A percentile compares a stretch with the other conserved stretches of the same genome.
These are phyloP conservation scores for Sebastes diploproa DNA, from an alignment of 2,797 vertebrate species.

Conservation along the genomic window DNA sequence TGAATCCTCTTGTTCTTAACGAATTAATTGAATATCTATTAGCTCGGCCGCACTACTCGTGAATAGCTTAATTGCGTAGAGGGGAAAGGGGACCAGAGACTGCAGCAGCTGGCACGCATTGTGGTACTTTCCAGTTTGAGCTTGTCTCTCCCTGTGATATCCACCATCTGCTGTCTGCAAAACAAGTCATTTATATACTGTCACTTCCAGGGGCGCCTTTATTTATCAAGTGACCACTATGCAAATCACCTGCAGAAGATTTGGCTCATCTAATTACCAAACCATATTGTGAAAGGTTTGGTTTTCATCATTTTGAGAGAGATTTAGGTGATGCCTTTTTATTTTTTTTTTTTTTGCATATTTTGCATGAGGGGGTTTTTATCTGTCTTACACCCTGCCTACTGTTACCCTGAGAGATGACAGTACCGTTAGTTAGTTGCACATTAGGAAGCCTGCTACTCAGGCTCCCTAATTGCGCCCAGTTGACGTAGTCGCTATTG, in stretches of 20 bases:
- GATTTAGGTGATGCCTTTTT: constrained; percentile 58
- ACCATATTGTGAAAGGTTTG: constrained; percentile 74
- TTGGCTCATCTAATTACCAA: constrained; percentile 82
- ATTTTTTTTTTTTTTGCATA: constrained; percentile 57
- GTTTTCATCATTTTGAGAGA: constrained; percentile 71
- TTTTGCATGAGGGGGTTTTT: constrained; percentile 27
- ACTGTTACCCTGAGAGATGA: constrained; percentile 59
- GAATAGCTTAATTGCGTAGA: constrained; percentile 80
- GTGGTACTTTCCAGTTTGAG: constrained; percentile 79
- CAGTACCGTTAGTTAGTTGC: constrained; percentile 65
- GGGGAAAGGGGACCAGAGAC: constrained; percentile 75
- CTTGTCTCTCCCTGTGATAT: constrained; percentile 85
- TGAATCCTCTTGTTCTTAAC: constrained; percentile 64
- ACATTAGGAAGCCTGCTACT: constrained; percentile 55
- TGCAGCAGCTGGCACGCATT: constrained; percentile 91
- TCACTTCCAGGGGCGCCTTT: constrained; percentile 84
- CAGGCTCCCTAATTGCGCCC: constrained; percentile 63
- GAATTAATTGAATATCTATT: constrained; percentile 78
- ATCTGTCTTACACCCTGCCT: constrained; percentile 47
- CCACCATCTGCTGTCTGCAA: constrained; percentile 95
- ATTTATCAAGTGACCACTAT: constrained; percentile 89
- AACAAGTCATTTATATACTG: constrained; percentile 91
- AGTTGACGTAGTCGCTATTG: constrained; percentile 50
- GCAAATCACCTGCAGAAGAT: constrained; percentile 83
- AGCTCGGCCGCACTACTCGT: constrained; percentile 50